Evolutionary conservation across 2,113 vertebrate species (phyloP).

Genomic region (Rhegmatorhina hoffmannsi): DNA sequence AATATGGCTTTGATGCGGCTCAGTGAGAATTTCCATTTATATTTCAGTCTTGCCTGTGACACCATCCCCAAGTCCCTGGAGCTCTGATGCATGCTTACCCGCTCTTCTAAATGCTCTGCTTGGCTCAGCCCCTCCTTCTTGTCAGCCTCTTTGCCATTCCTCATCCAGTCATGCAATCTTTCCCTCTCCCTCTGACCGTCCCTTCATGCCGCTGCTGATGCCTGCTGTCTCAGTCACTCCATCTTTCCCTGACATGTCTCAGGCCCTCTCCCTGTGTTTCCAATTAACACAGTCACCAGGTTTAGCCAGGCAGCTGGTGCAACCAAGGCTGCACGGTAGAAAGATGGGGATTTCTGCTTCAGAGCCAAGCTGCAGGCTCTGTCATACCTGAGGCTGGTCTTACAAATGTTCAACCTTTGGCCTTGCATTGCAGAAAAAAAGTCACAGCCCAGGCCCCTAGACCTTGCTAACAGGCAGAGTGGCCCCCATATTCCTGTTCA

Average conservation of each 20-base stretch:
- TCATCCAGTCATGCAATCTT: not conserved
- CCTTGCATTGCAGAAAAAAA: not conserved
- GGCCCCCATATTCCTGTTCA: not conserved
- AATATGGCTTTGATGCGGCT: not conserved
- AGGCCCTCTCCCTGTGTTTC: conserved; percentile 25
- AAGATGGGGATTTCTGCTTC: conserved; percentile 3
- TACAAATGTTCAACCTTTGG: not conserved
- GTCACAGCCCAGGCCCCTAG: not conserved
- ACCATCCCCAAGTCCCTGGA: not conserved
- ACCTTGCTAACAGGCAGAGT: not conserved
- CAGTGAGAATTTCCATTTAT: conserved; percentile 57
- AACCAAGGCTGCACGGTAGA: not conserved
- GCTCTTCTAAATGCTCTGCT: not conserved
- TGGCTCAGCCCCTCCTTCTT: not conserved
- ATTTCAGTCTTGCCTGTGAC: conserved; percentile 44
- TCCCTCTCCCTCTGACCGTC: fast-evolving
- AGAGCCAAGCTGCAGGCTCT: not conserved
- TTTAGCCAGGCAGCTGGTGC: not conserved
- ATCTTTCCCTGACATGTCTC: not conserved
- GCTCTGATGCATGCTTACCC: not conserved
- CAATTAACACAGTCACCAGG: conserved; percentile 1
- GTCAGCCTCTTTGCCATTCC: not conserved
- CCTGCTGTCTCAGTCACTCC: not conserved
- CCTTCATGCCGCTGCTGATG: fast-evolving
- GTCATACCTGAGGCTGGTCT: not conserved